Conservation (phyloP, 2,888 invertebrate species). For the Agonum fuliginosum region DNA sequence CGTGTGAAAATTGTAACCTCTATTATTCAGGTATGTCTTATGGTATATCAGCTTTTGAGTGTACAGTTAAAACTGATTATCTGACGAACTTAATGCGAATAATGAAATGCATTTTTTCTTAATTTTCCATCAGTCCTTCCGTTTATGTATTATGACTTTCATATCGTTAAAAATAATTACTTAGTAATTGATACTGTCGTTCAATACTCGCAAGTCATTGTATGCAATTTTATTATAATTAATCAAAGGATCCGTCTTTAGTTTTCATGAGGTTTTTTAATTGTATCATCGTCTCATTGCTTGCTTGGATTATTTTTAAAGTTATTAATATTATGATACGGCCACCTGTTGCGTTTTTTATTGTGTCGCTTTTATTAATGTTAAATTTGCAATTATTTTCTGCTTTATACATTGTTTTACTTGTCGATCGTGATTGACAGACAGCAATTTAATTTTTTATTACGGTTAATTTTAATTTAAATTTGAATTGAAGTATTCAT, state of each 20-base stretch:
- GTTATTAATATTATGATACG: slow-evolving; percentile 27
- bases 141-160: slow-evolving; percentile 53
- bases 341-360: slow-evolving; percentile 37
- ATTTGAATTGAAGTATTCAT: slow-evolving; percentile 21
- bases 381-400: slow-evolving; percentile 42
- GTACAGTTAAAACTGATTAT: slow-evolving; percentile 34
- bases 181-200: slow-evolving; percentile 52
- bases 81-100: slow-evolving; percentile 34
- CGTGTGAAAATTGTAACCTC: neutral
- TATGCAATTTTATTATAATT: slow-evolving; percentile 55
- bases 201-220: slow-evolving; percentile 42
- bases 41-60: neutral
- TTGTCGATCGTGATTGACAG: slow-evolving; percentile 20
- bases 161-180: slow-evolving; percentile 54
- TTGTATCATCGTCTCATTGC: slow-evolving; percentile 25
- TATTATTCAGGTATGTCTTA: neutral
- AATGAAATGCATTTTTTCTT: slow-evolving; percentile 40
- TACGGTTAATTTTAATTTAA: slow-evolving; percentile 18
- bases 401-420: slow-evolving; percentile 35
- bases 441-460: slow-evolving; percentile 23
- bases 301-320: slow-evolving; percentile 32
- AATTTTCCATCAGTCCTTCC: slow-evolving; percentile 26
- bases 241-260: slow-evolving; percentile 49
- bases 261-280: slow-evolving; percentile 25
- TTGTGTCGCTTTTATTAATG: slow-evolving; percentile 27